Evolutionary conservation across 2,888 invertebrate genomes (phyloP), one percentile per base, ranked within the genome.

Genomic region (Acanthococcus lagerstroemiae): DNA sequence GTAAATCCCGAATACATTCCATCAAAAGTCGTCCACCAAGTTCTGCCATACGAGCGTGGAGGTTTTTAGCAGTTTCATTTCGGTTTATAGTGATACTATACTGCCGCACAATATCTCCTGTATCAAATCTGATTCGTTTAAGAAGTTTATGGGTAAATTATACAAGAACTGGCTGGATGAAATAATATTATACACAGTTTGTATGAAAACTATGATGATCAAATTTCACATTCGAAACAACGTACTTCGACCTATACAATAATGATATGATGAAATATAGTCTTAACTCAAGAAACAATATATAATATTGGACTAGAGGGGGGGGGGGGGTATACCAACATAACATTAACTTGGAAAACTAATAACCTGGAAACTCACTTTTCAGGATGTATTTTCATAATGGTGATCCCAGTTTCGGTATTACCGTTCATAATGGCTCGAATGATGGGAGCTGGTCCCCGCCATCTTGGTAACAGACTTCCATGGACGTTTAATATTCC

Each of bases 401-500:
- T 83, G 17, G 91, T 85, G 12, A 95, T 82, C 30, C 95, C 95
- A 7, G 93, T 90, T 70, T 80, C 78, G 12, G 75, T 73, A 74
- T 95, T 95, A 12, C 90, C 92, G 75, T 88, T 84, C 72, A 92
- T 82, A 58, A 96, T 78, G 0, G 94, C 84, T 77, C 94, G 84
- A 61, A 89, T 83, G 55, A 95, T 87, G 0, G 96, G 96, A 0
- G 95, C 88, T 9, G 95, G 92, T 5, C 96, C 96, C 71, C 95
- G 80, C 92, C 93, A 95, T 65, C 87, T 80, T 0, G 96, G 96
- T 69, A 96, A 77, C 56, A 95, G 76, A 77, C 95, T 95, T 0
- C 88, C 92, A 77, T 96, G 96, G 0, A 95, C 87, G 79, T 96
- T 96, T 30, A 95, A 79, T 80, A 95, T 91, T 25, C 95, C 95